phyloP scores from a whole-genome alignment of 2,797 vertebrate genomes.

The Intellagama lesueurii region DNA sequence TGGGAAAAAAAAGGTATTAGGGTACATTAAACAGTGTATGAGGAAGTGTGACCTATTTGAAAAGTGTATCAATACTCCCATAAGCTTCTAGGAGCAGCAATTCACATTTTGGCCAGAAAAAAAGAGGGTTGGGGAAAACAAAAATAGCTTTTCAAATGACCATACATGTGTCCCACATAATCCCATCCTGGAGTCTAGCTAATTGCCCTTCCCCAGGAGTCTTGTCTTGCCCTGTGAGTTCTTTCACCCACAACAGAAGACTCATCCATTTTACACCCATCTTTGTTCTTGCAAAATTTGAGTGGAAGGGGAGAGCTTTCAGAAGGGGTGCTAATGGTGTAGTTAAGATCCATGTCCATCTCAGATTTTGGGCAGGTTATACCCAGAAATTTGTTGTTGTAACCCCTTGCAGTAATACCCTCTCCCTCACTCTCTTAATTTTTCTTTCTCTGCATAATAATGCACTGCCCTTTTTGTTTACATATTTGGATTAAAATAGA shows the following conservation, averaged over 20 bases:
- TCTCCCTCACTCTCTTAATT: too few species aligned
- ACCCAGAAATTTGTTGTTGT: neutral
- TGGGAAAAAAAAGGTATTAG: too few species aligned
- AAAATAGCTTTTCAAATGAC: too few species aligned
- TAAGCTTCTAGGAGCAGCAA: too few species aligned
- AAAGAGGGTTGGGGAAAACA: too few species aligned
- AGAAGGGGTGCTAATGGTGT: neutral
- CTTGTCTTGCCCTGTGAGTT: neutral
- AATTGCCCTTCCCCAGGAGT: neutral
- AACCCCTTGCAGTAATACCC: too few species aligned
- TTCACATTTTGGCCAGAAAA: too few species aligned
- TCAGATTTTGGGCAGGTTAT: neutral
- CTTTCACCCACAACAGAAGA: neutral
- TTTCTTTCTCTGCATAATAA: neutral
- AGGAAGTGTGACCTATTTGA: too few species aligned
- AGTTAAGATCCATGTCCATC: neutral
- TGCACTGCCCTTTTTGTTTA: neutral
- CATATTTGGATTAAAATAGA: conserved; percentile 12
- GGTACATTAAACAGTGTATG: too few species aligned
- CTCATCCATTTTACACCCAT: neutral
- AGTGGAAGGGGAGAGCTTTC: neutral
- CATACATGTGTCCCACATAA: too few species aligned
- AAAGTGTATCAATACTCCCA: too few species aligned
- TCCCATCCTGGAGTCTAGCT: too few species aligned
- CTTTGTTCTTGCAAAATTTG: neutral